Evolutionary conservation across 1,140 invertebrate genomes (phyloP).

Genomic region (Diorhabda sublineata): DNA sequence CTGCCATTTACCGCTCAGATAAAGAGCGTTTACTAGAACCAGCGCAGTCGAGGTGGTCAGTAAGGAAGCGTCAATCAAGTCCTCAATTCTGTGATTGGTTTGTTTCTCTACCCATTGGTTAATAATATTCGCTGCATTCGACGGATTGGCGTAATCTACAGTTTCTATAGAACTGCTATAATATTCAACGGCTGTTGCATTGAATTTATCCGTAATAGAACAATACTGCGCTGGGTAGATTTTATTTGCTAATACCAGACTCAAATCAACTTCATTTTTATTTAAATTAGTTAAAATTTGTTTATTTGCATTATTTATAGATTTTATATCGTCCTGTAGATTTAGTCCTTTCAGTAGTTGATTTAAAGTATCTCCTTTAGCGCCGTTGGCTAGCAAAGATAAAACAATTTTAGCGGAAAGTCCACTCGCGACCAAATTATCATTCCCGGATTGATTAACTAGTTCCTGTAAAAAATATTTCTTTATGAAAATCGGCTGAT

Average conservation of each 20-base stretch:
- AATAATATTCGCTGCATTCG: slow-evolving; percentile 50
- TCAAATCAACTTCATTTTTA: slow-evolving; percentile 5
- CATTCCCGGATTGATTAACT: slow-evolving; percentile 10
- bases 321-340: slow-evolving; percentile 16
- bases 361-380: slow-evolving; percentile 17
- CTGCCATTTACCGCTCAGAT: slow-evolving; percentile 60
- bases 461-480: slow-evolving; percentile 15
- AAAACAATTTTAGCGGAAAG: slow-evolving; percentile 27
- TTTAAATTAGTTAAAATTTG: slow-evolving; percentile 43
- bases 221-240: slow-evolving; percentile 20
- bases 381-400: slow-evolving; percentile 24
- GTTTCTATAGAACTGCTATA: slow-evolving; percentile 48
- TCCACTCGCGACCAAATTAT: slow-evolving; percentile 24
- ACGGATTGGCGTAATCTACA: slow-evolving; percentile 52
- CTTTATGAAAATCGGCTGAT: too few species aligned
- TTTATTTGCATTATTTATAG: slow-evolving; percentile 20
- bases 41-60: slow-evolving; percentile 54
- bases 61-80: slow-evolving; percentile 56
- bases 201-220: slow-evolving; percentile 19
- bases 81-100: slow-evolving; percentile 66
- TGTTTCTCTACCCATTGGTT: slow-evolving; percentile 66
- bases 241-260: slow-evolving; percentile 27
- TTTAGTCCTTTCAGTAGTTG: slow-evolving; percentile 20
- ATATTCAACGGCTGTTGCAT: slow-evolving; percentile 34
- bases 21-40: slow-evolving; percentile 76